phyloP scores from a whole-genome alignment of 2,797 vertebrate species.

The Synanceia verrucosa region DNA sequence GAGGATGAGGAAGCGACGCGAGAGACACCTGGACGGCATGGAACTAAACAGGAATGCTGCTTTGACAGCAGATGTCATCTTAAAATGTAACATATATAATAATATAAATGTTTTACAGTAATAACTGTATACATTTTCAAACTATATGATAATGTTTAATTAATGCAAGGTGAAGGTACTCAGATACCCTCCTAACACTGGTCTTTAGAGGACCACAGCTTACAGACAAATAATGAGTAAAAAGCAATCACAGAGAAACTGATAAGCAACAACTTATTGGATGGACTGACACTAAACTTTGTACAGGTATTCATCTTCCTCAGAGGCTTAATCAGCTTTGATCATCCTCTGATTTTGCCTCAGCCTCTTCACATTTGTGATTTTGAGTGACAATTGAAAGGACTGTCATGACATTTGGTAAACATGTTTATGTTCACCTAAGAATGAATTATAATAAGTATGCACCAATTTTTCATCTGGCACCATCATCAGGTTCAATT shows the following conservation, averaged over 20 bases:
- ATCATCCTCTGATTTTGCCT: background rate
- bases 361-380: background rate
- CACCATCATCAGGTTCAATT: background rate
- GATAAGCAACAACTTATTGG: background rate
- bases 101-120: background rate
- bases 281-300: background rate
- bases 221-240: background rate
- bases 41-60: slow-evolving; percentile 61
- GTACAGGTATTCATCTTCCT: background rate
- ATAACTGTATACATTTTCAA: background rate
- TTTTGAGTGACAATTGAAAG: background rate
- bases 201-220: background rate
- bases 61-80: slow-evolving; percentile 1
- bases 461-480: background rate
- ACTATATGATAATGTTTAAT: background rate
- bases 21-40: slow-evolving; percentile 65
- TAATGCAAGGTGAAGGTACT: background rate
- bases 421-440: background rate
- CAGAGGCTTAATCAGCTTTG: background rate
- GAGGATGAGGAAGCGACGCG: slow-evolving; percentile 50
- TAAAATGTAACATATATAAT: background rate
- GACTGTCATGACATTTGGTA: background rate
- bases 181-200: background rate
- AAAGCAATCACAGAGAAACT: background rate
- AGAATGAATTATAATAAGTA: background rate